Evolutionary conservation across 2,113 vertebrate genomes (phyloP).

Genomic region (Microtus ochrogaster): DNA sequence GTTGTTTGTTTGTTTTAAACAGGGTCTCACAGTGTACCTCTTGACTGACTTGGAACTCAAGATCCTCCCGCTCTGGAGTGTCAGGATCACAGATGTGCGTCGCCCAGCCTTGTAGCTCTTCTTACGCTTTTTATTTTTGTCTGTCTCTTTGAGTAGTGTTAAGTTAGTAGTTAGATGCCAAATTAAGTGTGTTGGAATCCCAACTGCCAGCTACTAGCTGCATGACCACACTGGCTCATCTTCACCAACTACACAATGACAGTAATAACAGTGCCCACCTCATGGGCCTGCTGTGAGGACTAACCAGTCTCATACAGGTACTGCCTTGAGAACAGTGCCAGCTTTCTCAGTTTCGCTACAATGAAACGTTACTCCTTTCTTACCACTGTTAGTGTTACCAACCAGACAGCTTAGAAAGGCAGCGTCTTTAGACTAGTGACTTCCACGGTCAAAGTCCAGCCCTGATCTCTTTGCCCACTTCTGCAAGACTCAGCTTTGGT

Average conservation of each 20-base stretch:
- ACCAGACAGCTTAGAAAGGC: background rate
- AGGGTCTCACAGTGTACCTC: background rate
- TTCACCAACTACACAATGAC: background rate
- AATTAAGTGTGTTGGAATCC: background rate
- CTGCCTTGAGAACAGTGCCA: background rate
- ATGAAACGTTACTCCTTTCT: background rate
- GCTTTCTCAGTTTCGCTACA: background rate
- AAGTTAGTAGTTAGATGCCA: background rate
- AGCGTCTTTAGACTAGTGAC: background rate
- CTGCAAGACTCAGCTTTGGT: background rate
- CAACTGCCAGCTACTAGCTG: background rate
- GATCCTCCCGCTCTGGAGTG: background rate
- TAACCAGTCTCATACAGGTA: background rate
- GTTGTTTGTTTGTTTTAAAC: background rate
- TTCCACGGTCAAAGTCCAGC: background rate
- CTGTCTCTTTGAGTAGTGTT: background rate
- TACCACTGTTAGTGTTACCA: background rate
- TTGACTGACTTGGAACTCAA: background rate
- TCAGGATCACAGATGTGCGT: background rate
- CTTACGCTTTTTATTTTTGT: background rate
- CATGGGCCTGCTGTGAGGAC: background rate
- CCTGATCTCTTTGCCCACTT: background rate
- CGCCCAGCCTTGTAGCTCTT: background rate
- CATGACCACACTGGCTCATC: background rate
- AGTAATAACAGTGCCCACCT: background rate